Percentiles rank a stretch among this genome's conserved stretches.
Evolutionary conservation across 2,113 vertebrate species (phyloP).

Genomic region (Ictidomys tridecemlineatus): DNA sequence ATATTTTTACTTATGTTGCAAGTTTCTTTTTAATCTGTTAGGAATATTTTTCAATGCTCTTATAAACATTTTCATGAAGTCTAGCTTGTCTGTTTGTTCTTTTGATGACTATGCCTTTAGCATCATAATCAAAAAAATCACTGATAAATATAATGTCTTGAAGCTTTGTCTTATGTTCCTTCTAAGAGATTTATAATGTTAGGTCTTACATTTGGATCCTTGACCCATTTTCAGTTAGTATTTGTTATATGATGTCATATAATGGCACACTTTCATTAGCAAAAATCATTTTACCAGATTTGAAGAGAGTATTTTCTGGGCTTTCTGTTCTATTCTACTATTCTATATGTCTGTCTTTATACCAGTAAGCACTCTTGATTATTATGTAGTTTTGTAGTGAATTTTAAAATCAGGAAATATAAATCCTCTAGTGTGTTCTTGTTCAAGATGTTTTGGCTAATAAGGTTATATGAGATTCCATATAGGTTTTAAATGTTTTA

Average conservation of each 20-base stretch:
- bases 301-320: not conserved
- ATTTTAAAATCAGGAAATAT: not conserved
- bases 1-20: not conserved
- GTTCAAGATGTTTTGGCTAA: not conserved
- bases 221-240: not conserved
- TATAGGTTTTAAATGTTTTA: not conserved
- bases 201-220: too few relatives aligned
- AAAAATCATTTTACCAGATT: too few relatives aligned
- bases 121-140: not conserved
- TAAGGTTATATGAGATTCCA: too few relatives aligned
- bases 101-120: not conserved
- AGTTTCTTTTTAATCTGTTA: not conserved
- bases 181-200: not conserved
- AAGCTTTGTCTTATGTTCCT: not conserved
- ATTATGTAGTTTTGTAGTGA: not conserved
- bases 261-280: too few relatives aligned
- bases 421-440: not conserved
- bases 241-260: too few relatives aligned
- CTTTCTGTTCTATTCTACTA: not conserved
- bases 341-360: not conserved
- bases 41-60: not conserved
- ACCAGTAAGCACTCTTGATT: not conserved
- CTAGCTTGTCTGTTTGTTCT: not conserved
- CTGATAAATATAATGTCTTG: too few relatives aligned
- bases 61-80: not conserved